Evolutionary conservation across 2,113 vertebrate species (phyloP).

Genomic region (Balaenoptera acutorostrata): DNA sequence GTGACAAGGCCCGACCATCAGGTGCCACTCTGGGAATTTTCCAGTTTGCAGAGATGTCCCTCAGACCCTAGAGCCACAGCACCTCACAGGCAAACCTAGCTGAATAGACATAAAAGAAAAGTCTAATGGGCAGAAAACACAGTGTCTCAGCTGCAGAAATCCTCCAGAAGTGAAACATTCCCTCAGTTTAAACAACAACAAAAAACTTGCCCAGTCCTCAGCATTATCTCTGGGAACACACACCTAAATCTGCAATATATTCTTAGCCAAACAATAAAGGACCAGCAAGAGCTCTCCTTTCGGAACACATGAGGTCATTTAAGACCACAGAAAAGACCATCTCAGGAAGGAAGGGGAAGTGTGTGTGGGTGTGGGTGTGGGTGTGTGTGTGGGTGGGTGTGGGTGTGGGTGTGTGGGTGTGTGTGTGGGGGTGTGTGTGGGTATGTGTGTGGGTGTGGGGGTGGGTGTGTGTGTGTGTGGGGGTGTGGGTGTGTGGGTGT

Average conservation of each 20-base stretch:
- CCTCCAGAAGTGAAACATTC: not conserved
- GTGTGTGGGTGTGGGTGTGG: accelerated
- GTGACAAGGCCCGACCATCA: accelerated
- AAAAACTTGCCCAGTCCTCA: not conserved
- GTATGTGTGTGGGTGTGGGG: too few species aligned
- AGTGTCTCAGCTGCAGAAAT: not conserved
- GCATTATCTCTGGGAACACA: not conserved
- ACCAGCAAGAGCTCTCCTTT: not conserved
- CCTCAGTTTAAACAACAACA: not conserved
- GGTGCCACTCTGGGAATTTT: not conserved
- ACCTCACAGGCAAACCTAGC: not conserved
- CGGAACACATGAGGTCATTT: not conserved
- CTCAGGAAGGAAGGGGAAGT: not conserved
- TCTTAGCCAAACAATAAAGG: not conserved
- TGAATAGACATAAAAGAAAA: not conserved
- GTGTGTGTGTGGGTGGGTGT: accelerated
- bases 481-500: accelerated
- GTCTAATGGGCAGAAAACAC: not conserved
- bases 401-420: too few species aligned
- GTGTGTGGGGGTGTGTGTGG: accelerated
- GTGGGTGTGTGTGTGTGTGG: accelerated
- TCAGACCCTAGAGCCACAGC: not conserved
- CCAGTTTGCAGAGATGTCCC: not conserved
- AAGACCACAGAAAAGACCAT: not conserved
- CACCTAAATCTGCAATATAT: not conserved